phyloP scores from a whole-genome alignment of 2,113 vertebrate species.

The Oxyura jamaicensis region DNA sequence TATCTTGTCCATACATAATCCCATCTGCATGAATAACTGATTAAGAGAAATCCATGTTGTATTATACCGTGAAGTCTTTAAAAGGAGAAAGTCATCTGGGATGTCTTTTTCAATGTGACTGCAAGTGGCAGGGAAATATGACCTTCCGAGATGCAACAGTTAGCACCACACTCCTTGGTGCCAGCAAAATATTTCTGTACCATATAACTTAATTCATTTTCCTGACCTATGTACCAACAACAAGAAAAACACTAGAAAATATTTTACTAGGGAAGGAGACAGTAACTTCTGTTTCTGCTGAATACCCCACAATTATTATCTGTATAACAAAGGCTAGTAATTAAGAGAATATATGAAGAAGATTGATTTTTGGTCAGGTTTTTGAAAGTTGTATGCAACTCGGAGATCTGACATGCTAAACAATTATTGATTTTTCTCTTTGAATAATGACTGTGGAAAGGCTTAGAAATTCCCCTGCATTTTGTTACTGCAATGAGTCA shows the following conservation, averaged over 20 bases:
- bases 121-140: not conserved
- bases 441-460: not conserved
- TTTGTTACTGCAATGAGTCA: not conserved
- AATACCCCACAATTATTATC: not conserved
- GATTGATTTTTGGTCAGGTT: not conserved
- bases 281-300: not conserved
- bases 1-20: not conserved
- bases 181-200: not conserved
- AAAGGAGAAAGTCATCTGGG: fast-evolving
- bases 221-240: not conserved
- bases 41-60: not conserved
- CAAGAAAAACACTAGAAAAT: not conserved
- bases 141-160: not conserved
- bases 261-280: not conserved
- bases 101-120: not conserved
- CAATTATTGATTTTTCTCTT: not conserved
- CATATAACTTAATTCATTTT: not conserved
- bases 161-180: not conserved
- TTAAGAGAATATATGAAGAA: not conserved
- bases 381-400: not conserved
- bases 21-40: not conserved
- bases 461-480: not conserved
- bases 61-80: not conserved
- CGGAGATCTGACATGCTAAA: not conserved
- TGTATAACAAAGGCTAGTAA: not conserved